Base-by-base conservation (phyloP, 2,797 vertebrate genomes). In the Gadopsis bispinosus region DNA sequence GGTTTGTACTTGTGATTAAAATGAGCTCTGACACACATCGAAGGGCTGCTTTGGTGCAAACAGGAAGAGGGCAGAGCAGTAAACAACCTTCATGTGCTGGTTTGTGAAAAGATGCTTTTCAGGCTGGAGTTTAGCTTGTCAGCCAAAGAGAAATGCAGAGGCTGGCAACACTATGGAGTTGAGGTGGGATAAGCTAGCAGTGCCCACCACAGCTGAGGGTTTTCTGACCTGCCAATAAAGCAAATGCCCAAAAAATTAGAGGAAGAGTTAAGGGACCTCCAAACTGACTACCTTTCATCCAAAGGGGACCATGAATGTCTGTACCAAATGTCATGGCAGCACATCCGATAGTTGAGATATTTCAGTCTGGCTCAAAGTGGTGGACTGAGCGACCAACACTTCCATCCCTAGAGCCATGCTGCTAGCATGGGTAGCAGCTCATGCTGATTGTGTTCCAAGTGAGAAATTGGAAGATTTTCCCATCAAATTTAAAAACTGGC, bases 1-100 rank as follows among this genome's bases (percentile, higher is more conserved):
- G 19, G 45, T 71, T 7, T 47, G 22, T 60, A 7, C 60, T 54
- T 1, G 20, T 60, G 58, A 77, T 56, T 51, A 35, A 78, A 86
- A 80, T 65, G 26, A 75, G 72, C 37, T 72, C 4, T 50, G 54
- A 20, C 29, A 26, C 54, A 29, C 66, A 45, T 39, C 69, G 58
- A 48, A 17, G 19, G 47, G 45, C 8, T 58, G 50, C 35, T 55
- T 61, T 1, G 6, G 31, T 29, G 48, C 55, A 53, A 62, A 43
- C 26, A n/a, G 55, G 48, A 73, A 61, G 35, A 35, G 39, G 22
- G 19, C 1, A 10, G 31, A 6, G 51, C 13, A 14, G 7, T 65
- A 48, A 53, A 43, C 33, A 54, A 26, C 50, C 53, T 65, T 64
- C 35, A 45, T 12, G 0, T 17, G 64, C 20, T n/a, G 41, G 39